A percentile compares a stretch with the other conserved stretches of the same genome.
phyloP scores from a whole-genome alignment of 2,888 invertebrate genomes.

The Drosophila conformis region DNA sequence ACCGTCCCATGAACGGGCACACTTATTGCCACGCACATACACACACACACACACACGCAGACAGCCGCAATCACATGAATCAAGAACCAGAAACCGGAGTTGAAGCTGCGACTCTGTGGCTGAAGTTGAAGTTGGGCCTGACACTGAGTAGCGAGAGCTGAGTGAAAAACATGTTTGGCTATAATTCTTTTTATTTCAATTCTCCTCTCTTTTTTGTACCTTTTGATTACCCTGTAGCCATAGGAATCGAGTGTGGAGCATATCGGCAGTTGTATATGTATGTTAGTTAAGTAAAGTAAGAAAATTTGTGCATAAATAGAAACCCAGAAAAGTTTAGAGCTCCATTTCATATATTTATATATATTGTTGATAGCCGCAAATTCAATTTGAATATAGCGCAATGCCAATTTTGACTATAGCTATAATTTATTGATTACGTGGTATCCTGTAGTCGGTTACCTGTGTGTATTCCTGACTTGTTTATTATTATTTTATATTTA shows the following conservation, averaged over 20 bases:
- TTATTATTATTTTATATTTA: constrained; percentile 66
- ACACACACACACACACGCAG: constrained; percentile 11
- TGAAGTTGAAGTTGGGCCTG: constrained; percentile 41
- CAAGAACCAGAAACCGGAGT: constrained; percentile 71
- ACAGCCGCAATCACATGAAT: constrained; percentile 5
- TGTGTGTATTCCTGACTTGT: constrained; percentile 26
- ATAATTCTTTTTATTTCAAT: constrained; percentile 75
- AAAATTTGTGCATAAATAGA: not conserved
- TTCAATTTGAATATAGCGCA: not conserved
- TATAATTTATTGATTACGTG: not conserved
- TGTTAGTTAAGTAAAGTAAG: not conserved
- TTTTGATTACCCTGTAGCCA: constrained; percentile 35
- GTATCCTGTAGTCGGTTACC: constrained; percentile 17
- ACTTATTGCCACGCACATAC: constrained; percentile 73
- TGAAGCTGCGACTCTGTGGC: constrained; percentile 51
- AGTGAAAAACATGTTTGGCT: constrained; percentile 78
- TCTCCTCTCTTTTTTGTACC: constrained; percentile 25
- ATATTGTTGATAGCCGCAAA: not conserved
- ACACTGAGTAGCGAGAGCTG: constrained; percentile 49
- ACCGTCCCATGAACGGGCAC: constrained; percentile 67
- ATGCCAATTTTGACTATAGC: too few species aligned
- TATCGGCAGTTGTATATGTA: not conserved
- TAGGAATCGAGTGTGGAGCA: not conserved
- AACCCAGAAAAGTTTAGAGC: not conserved
- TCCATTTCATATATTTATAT: not conserved